A percentile compares a stretch with the other conserved stretches of the same genome.
phyloP scores from a whole-genome alignment of 2,888 invertebrate species.

The Hofmannophila pseudospretella region DNA sequence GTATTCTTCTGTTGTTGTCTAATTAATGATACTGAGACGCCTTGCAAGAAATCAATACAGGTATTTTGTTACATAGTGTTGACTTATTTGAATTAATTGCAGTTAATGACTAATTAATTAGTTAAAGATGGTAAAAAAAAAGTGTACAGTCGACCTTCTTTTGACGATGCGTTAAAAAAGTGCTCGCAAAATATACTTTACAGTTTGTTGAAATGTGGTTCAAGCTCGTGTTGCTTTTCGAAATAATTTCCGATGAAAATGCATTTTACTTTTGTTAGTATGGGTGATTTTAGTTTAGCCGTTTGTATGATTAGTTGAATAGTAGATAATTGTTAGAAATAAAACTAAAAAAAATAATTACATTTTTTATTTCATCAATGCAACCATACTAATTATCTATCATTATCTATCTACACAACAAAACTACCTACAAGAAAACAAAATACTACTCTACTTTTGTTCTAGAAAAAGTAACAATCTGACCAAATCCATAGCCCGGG shows the following conservation, averaged over 20 bases:
- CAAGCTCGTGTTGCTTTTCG: background rate
- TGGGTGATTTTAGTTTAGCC: constrained; percentile 34
- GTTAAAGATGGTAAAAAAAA: no score
- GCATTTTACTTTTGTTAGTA: constrained; percentile 39
- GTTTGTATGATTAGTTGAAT: constrained; percentile 24
- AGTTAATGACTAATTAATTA: no score
- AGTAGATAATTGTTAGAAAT: constrained; percentile 50
- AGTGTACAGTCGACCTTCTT: no score
- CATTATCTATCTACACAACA: background rate
- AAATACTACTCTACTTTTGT: background rate
- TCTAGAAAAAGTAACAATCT: constrained; percentile 13
- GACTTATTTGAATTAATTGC: no score
- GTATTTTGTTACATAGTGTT: no score
- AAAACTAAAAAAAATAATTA: constrained; percentile 26
- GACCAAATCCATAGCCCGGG: constrained; percentile 50
- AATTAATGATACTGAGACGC: no score
- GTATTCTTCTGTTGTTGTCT: no score
- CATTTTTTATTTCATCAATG: constrained; percentile 17
- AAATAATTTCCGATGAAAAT: constrained; percentile 13
- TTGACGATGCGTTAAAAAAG: no score
- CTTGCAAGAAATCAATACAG: no score
- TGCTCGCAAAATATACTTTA: no score
- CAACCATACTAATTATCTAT: no score
- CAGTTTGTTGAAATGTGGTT: no score
- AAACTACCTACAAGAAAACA: constrained; percentile 21